Percentiles rank a stretch among this genome's conserved stretches.
phyloP scores from a whole-genome alignment of 2,888 invertebrate species.

The Serrognathus titanus region DNA sequence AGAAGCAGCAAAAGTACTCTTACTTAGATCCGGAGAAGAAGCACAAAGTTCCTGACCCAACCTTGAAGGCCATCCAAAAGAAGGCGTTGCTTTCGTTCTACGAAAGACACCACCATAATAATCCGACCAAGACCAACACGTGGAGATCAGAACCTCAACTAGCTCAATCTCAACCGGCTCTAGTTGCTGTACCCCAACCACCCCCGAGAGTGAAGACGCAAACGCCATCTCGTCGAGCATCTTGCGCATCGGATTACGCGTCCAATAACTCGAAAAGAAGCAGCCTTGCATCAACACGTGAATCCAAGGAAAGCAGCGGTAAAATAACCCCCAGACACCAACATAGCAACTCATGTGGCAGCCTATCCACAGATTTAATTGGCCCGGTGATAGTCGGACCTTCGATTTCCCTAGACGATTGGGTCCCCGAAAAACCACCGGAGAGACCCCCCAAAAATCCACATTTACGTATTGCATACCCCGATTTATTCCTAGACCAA shows the following conservation, averaged over 20 bases:
- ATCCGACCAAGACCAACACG: conserved; percentile 37
- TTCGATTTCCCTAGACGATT: conserved; percentile 62
- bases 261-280: conserved; percentile 49
- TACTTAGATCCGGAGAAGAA: conserved; percentile 72
- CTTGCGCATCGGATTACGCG: conserved; percentile 67
- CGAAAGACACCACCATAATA: conserved; percentile 64
- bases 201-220: conserved; percentile 49
- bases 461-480: conserved; percentile 54
- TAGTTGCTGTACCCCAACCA: conserved; percentile 37
- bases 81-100: conserved; percentile 78
- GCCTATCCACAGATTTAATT: conserved; percentile 55
- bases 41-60: conserved; percentile 67
- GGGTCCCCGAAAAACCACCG: conserved; percentile 72
- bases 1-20: conserved; percentile 61
- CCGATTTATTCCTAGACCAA: conserved; percentile 50
- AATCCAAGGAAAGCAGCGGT: conserved; percentile 37
- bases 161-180: conserved; percentile 40
- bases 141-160: conserved; percentile 61
- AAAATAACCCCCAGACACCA: conserved; percentile 50
- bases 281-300: conserved; percentile 39
- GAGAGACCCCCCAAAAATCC: conserved; percentile 78
- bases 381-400: conserved; percentile 63
- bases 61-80: conserved; percentile 78
- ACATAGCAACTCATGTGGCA: conserved; percentile 59
- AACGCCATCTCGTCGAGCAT: conserved; percentile 57